Percentiles rank a stretch among this genome's conserved stretches.
These are phyloP conservation scores for Zosterops pallidus DNA, from an alignment of 2,113 vertebrate genomes.

Conservation along the genomic window DNA sequence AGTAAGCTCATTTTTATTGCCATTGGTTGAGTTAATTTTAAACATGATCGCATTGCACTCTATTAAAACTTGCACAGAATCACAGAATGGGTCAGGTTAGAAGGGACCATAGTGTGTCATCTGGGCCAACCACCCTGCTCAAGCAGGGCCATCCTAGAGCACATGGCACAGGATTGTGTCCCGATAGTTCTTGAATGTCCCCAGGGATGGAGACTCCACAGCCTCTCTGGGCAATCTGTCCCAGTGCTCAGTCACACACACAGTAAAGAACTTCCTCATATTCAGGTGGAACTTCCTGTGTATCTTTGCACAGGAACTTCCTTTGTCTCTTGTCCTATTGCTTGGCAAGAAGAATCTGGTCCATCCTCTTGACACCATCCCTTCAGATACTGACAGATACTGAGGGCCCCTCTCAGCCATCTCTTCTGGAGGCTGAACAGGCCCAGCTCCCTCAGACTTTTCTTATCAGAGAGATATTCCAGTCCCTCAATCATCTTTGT, in stretches of 20 bases:
- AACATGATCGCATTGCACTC: background rate
- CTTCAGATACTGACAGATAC: background rate
- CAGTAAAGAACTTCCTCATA: background rate
- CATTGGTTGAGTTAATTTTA: background rate
- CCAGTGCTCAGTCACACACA: background rate
- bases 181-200: accelerated
- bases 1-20: background rate
- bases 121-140: background rate
- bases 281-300: background rate
- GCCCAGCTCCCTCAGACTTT: background rate
- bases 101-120: too few species aligned
- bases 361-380: background rate
- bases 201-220: background rate
- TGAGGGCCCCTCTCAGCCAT: background rate
- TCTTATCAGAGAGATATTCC: background rate
- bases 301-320: background rate
- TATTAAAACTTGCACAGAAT: background rate
- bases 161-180: accelerated
- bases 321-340: background rate
- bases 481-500: background rate
- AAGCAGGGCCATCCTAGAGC: background rate
- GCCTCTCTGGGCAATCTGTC: background rate
- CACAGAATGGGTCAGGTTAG: background rate
- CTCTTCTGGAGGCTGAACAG: background rate
- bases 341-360: background rate